Percentiles rank a stretch among this genome's conserved stretches.
Conservation (phyloP, 2,797 vertebrate species). For the Aphelocoma californica region DNA sequence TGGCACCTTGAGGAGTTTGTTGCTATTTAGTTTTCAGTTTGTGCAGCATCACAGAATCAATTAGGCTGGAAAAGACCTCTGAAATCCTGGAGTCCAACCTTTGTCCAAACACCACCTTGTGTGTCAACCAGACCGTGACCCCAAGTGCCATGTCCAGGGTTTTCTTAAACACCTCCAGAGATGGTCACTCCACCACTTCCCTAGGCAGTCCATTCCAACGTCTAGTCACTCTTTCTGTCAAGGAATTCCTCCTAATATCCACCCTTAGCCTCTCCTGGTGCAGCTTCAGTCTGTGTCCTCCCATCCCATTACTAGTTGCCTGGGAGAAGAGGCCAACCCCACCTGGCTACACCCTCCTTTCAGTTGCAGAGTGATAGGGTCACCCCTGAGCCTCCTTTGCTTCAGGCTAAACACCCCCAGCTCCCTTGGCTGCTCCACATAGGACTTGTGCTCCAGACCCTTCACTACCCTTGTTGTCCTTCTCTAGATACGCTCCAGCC, state of each 20-base stretch:
- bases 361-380: neutral
- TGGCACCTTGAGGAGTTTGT: neutral
- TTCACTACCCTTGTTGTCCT: accelerated
- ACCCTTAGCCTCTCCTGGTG: neutral
- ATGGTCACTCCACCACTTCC: neutral
- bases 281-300: neutral
- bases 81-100: neutral
- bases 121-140: neutral
- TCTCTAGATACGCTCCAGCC: accelerated
- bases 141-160: neutral
- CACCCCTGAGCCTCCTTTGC: neutral
- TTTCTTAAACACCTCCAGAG: neutral
- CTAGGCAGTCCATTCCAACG: neutral
- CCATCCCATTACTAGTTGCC: neutral
- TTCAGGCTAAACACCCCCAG: neutral
- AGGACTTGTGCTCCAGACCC: neutral
- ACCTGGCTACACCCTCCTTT: neutral
- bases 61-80: neutral
- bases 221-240: neutral
- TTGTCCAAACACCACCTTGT: neutral
- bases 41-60: neutral
- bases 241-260: neutral
- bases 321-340: neutral
- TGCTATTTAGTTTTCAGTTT: neutral
- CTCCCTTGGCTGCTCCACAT: neutral